A percentile compares a stretch with the other conserved stretches of the same genome.
phyloP scores from a whole-genome alignment of 2,888 invertebrate species.

The Tinea trinotella region DNA sequence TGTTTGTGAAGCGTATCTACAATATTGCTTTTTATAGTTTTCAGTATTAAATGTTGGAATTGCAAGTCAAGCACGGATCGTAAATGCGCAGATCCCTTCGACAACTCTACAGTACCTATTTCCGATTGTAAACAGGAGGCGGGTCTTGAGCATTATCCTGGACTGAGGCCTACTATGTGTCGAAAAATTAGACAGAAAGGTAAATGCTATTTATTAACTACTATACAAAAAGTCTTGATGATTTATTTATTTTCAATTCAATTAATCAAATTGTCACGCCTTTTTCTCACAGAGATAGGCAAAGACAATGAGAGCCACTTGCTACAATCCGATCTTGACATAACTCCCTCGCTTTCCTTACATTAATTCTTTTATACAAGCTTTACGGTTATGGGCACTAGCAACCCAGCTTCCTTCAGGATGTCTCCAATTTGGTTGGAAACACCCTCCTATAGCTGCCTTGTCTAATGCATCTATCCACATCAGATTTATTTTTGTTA shows the following conservation, averaged over 20 bases:
- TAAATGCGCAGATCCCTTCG: conserved; percentile 93
- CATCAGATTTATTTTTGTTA: too few relatives aligned
- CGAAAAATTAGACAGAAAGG: conserved; percentile 94
- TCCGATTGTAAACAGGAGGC: conserved; percentile 80
- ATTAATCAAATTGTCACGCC: too few relatives aligned
- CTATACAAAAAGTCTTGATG: conserved; percentile 16
- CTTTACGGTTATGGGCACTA: too few relatives aligned
- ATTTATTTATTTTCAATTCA: conserved; percentile 2
- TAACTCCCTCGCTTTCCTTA: too few relatives aligned
- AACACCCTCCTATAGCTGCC: too few relatives aligned
- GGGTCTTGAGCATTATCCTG: conserved; percentile 77
- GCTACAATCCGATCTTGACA: too few relatives aligned
- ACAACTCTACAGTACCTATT: conserved; percentile 89
- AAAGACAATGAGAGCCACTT: too few relatives aligned
- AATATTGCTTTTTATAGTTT: conserved; percentile 52
- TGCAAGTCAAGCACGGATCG: conserved; percentile 92
- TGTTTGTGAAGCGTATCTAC: conserved; percentile 20
- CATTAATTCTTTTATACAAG: too few relatives aligned
- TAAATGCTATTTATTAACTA: conserved; percentile 33
- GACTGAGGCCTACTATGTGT: conserved; percentile 86
- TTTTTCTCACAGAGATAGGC: too few relatives aligned
- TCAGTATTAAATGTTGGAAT: conserved; percentile 89
- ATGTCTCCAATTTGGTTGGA: too few relatives aligned
- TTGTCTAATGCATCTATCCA: too few relatives aligned
- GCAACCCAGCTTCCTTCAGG: too few relatives aligned